A percentile compares a stretch with the other conserved stretches of the same genome.
These are phyloP conservation scores for Eueides isabella DNA, from an alignment of 1,140 invertebrate species.

Conservation along the genomic window DNA sequence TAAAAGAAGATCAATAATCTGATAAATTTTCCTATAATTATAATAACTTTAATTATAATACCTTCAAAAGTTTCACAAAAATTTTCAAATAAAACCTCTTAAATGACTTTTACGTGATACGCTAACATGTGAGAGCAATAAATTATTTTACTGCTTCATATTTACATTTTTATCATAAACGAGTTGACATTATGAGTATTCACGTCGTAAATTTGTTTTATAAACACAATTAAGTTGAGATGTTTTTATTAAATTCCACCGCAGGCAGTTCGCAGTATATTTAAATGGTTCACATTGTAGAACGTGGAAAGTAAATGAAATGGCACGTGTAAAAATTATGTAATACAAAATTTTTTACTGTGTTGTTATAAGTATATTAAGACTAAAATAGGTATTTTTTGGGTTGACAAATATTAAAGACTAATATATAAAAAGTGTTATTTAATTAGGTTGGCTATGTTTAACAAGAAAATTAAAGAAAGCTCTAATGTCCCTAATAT, in stretches of 20 bases:
- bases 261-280: constrained; percentile 68
- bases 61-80: background rate
- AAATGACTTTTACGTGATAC: constrained; percentile 13
- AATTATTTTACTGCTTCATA: constrained; percentile 13
- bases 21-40: background rate
- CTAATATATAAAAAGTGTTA: no score
- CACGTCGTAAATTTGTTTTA: constrained; percentile 53
- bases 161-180: constrained; percentile 14
- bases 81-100: no score
- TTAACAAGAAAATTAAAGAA: no score
- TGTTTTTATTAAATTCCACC: constrained; percentile 79
- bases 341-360: no score
- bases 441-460: no score
- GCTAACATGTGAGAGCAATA: constrained; percentile 11
- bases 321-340: background rate
- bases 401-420: no score
- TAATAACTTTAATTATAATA: background rate
- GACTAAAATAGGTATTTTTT: no score
- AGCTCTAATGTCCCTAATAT: no score
- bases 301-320: background rate
- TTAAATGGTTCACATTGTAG: constrained; percentile 50
- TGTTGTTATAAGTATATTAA: no score
- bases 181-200: constrained; percentile 24
- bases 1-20: no score
- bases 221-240: constrained; percentile 65